A percentile compares a stretch with the other conserved stretches of the same genome.
phyloP scores from a whole-genome alignment of 2,888 invertebrate species.

The Carpatolechia fugitivella region DNA sequence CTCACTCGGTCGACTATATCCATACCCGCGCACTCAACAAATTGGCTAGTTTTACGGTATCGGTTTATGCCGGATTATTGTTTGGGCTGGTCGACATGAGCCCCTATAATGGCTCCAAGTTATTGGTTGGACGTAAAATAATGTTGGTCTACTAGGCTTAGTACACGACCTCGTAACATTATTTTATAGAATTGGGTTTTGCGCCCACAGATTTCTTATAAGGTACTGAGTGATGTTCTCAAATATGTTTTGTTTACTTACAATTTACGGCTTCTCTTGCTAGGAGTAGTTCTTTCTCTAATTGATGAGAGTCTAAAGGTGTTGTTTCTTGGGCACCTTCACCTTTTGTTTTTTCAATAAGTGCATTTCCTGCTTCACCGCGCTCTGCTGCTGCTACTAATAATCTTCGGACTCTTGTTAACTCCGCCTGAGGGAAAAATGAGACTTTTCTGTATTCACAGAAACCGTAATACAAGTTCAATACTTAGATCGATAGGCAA shows the following conservation, averaged over 20 bases:
- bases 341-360: constrained; percentile 80
- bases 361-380: constrained; percentile 71
- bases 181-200: constrained; percentile 6
- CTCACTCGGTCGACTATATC: constrained; percentile 39
- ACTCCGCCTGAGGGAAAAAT: constrained; percentile 75
- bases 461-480: no score
- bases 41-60: constrained; percentile 54
- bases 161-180: neutral
- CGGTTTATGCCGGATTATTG: constrained; percentile 41
- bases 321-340: constrained; percentile 70
- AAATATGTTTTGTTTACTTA: constrained; percentile 39
- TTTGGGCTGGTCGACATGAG: constrained; percentile 34
- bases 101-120: constrained; percentile 24
- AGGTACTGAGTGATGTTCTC: no score
- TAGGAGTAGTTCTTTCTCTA: constrained; percentile 86
- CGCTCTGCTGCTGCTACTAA: constrained; percentile 82
- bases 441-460: no score
- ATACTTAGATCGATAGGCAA: no score
- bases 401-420: constrained; percentile 83
- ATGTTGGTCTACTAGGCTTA: constrained; percentile 1
- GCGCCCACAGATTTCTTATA: neutral
- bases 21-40: constrained; percentile 54
- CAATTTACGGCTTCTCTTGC: constrained; percentile 87
- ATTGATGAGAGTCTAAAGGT: constrained; percentile 76
- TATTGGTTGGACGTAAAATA: constrained; percentile 15